A percentile compares a stretch with the other conserved stretches of the same genome.
Conservation (phyloP, 2,113 vertebrate species). For the Heterotilapia buettikoferi region DNA sequence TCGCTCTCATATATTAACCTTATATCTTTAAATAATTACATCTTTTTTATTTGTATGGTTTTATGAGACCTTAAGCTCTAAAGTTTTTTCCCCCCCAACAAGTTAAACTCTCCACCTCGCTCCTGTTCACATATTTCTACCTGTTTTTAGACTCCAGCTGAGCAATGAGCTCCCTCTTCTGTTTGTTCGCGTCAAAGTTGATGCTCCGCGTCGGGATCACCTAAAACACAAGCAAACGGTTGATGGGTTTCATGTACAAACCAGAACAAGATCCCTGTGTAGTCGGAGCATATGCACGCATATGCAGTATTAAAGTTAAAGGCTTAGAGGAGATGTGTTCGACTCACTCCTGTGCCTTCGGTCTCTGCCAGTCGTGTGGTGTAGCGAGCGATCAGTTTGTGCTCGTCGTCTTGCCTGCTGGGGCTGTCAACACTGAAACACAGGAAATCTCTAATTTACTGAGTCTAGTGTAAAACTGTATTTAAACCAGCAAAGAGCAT, state of each 20-base stretch:
- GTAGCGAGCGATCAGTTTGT: slow-evolving; percentile 89
- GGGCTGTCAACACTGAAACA: slow-evolving; percentile 80
- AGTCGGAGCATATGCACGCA: neutral
- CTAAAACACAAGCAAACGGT: slow-evolving; percentile 40
- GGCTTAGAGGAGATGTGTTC: neutral
- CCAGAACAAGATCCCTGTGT: neutral
- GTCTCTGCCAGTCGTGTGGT: slow-evolving; percentile 87
- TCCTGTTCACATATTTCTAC: slow-evolving; percentile 52
- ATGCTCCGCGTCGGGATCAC: slow-evolving; percentile 80
- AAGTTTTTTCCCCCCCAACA: neutral
- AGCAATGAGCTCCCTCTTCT: slow-evolving; percentile 91
- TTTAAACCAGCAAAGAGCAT: neutral
- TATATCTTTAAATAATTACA: neutral
- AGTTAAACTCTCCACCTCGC: neutral
- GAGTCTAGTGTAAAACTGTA: neutral
- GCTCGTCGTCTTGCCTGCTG: slow-evolving; percentile 86
- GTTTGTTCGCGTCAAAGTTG: slow-evolving; percentile 88
- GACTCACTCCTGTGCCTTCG: slow-evolving; percentile 77
- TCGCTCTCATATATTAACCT: neutral
- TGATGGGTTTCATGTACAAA: neutral
- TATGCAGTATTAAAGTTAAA: neutral
- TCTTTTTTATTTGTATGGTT: neutral
- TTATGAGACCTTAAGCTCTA: neutral
- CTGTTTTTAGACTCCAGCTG: slow-evolving; percentile 95
- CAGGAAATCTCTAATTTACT: neutral